Conservation (phyloP, 2,113 vertebrate genomes). For the Atherinomorus stipes region DNA sequence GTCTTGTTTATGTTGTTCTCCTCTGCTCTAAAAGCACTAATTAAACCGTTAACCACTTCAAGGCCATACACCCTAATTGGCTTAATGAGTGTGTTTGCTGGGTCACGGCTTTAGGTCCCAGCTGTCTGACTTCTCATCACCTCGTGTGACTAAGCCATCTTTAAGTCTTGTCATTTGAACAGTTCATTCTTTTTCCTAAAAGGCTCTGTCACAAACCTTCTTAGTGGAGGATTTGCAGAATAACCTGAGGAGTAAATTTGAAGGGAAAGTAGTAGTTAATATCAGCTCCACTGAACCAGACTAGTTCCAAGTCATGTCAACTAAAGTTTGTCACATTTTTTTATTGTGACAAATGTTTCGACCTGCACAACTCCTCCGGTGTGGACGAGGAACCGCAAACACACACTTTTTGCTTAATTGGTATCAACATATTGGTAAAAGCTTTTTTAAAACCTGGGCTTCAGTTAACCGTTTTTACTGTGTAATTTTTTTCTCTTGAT, state of each 20-base stretch:
- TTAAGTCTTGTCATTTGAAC: conserved; percentile 47
- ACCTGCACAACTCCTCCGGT: conserved; percentile 1
- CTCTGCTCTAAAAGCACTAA: conserved; percentile 73
- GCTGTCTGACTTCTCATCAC: conserved; percentile 34
- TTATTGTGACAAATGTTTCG: background rate
- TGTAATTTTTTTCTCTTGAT: too few species aligned
- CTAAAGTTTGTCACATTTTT: too few species aligned
- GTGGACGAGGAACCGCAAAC: too few species aligned
- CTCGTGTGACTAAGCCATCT: conserved; percentile 41
- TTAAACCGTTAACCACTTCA: conserved; percentile 80
- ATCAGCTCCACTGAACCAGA: too few species aligned
- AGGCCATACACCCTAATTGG: conserved; percentile 66
- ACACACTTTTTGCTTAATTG: background rate
- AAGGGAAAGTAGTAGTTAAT: conserved; percentile 11
- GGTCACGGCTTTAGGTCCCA: conserved; percentile 44
- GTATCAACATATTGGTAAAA: background rate
- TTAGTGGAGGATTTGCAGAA: conserved; percentile 33
- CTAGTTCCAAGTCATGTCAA: too few species aligned
- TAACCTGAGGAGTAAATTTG: conserved; percentile 7
- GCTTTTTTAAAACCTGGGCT: too few species aligned
- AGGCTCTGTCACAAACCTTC: conserved; percentile 25
- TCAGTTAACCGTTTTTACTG: too few species aligned
- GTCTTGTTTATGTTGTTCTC: conserved; percentile 45
- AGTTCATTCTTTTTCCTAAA: conserved; percentile 54
- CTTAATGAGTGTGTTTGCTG: conserved; percentile 62